Base-by-base conservation (phyloP, 2,797 vertebrate genomes). In the Manis crassicaudata region DNA sequence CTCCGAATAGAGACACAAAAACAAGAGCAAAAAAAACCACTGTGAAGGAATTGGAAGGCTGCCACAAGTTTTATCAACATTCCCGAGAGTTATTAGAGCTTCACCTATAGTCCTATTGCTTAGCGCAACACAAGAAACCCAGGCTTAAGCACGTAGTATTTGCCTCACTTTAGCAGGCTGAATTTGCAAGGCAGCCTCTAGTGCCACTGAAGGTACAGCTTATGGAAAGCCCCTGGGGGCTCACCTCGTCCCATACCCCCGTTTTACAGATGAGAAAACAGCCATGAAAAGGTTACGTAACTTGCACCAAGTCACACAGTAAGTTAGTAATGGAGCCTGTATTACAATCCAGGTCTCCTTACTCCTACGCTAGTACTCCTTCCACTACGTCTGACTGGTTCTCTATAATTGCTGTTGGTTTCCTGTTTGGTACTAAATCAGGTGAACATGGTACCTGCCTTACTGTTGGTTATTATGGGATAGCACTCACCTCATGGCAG, bases 61-160 rank as follows among this genome's bases (percentile, higher is more conserved):
- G 95, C 95, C 96, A 89, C 52, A 84, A 92, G 80, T 94, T 97
- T 96, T 63, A 73, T 89, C 95, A 96, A 95, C 29, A 91, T 91
- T 90, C 32, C 43, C n/a, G 92, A 82, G 63, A 83, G 76, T 73
- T 93, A 81, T 83, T 82, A 46, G 46, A 46, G 46, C 46, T 46
- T 46, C 46, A 77, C 60, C 32, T 93, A 81, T 67, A 60, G 62
- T 77, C 95, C 37, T 94, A 32, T 8, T 65, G 12, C 90, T 87
- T 85, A 76, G 77, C 54, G 68, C 46, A 88, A 87, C 0, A 25
- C 9, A 77, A 85, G 35, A 95, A 56, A 93, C 75, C 73, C 67
- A 94, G 1, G 4, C 1, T 90, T 82, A 77, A 92, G 58, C 54
- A 65, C 0, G 12, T 56, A 50, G 37, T 85, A 93, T 94, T 96